These are phyloP conservation scores for Desmophyllum pertusum DNA, from an alignment of 92 coral and sea anemone species.

Conservation along the genomic window DNA sequence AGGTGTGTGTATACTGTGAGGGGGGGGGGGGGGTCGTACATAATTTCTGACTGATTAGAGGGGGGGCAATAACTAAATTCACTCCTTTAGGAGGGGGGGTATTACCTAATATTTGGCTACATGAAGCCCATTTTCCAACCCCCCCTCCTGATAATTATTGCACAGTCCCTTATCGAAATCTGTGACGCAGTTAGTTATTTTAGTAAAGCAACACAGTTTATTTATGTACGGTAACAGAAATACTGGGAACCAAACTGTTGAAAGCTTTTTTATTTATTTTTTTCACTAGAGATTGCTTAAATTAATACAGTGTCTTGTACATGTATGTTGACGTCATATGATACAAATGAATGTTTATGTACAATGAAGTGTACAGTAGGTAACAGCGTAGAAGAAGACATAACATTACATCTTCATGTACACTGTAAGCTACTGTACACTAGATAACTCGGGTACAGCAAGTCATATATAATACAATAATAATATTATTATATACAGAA, in stretches of 20 bases:
- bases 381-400: too few species aligned
- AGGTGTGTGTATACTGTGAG: too few species aligned
- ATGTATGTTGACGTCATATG: not conserved
- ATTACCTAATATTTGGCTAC: too few species aligned
- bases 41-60: too few species aligned
- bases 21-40: too few species aligned
- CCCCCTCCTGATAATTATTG: too few species aligned
- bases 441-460: not conserved
- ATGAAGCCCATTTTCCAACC: too few species aligned
- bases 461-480: not conserved
- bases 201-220: too few species aligned
- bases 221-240: not conserved
- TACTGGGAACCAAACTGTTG: not conserved
- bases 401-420: not conserved
- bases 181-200: too few species aligned
- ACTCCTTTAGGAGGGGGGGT: too few species aligned
- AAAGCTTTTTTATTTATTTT: not conserved
- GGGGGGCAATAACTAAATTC: too few species aligned
- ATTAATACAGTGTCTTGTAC: not conserved
- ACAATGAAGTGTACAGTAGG: not conserved
- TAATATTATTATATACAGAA: not conserved
- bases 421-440: not conserved
- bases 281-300: not conserved
- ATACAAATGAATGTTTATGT: not conserved
- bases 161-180: too few species aligned